These are phyloP conservation scores for Phasia obesa DNA, from an alignment of 2,888 invertebrate species.

Conservation along the genomic window DNA sequence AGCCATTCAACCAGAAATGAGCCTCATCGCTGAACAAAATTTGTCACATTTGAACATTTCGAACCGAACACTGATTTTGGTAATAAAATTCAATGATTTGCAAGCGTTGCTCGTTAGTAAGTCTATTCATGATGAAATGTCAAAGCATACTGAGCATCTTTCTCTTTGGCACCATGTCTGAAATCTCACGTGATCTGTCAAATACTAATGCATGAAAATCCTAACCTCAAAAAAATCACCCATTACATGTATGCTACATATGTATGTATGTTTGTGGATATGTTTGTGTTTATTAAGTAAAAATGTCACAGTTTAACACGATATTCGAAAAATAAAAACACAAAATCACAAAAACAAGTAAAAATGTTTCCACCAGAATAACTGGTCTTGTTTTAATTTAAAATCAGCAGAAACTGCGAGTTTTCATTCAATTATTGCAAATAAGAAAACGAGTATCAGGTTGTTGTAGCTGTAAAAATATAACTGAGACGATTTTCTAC, in stretches of 20 bases:
- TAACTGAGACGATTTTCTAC: constrained; percentile 47
- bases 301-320: constrained; percentile 56
- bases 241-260: constrained; percentile 2
- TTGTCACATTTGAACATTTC: no score
- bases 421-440: constrained; percentile 21
- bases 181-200: no score
- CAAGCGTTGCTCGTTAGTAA: no score
- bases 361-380: constrained; percentile 8
- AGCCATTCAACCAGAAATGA: no score
- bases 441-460: background rate
- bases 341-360: background rate
- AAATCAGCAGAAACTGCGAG: constrained; percentile 4
- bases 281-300: constrained; percentile 38
- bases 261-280: background rate
- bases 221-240: no score
- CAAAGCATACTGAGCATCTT: no score
- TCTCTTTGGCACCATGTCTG: no score
- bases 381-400: constrained; percentile 27
- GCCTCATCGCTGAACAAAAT: no score
- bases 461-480: constrained; percentile 7
- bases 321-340: constrained; percentile 15
- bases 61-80: no score
- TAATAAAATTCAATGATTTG: no score
- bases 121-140: no score
- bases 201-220: no score